Base-by-base conservation (phyloP, 2,113 vertebrate genomes). In the Tachysurus vachellii region DNA sequence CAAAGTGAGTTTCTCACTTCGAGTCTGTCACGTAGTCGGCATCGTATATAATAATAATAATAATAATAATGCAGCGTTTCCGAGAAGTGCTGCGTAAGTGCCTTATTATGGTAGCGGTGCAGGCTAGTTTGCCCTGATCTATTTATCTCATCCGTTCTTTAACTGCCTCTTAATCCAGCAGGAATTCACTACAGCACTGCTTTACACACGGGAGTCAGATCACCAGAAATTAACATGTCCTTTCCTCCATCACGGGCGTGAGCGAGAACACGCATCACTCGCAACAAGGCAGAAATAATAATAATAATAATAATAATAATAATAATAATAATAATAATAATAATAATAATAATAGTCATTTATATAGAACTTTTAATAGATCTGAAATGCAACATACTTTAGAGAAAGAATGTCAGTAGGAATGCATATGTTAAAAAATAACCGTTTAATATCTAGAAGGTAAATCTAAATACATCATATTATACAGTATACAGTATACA, bases 1-100 rank as follows among this genome's bases (percentile, higher is more conserved):
- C n/a, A 10, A 23, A 76, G 54, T 76, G 36, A 85, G 28, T 76
- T 77, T 68, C 11, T 66, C 47, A 31, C n/a, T n/a, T n/a, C n/a
- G n/a, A n/a, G 57, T 80, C 76, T 80, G 75, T 80, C 31, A 62
- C 11, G 5, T 44, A 17, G 36, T 85, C n/a, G 85, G 19, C 28
- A 68, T 64, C 59, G 71, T 85, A 36, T 1, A 36, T 36, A 57
- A 54, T 80, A 42, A 70, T 47, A 50, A 70, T 6, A 36, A 36
- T 36, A 57, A 54, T 80, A 42, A 70, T 47, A 50, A 70, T 6
- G 47, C 31, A 13, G 3, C 12, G 26, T 70, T 79, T 56, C 53
- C 77, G 16, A 31, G 47, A 66, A 73, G 59, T 79, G 75, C 73
- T 36, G 73, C 28, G 42, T 31, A 53, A 76, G 64, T n/a, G 80